Conservation (phyloP, 2,888 invertebrate genomes). For the Chymomyza fuscimana region DNA sequence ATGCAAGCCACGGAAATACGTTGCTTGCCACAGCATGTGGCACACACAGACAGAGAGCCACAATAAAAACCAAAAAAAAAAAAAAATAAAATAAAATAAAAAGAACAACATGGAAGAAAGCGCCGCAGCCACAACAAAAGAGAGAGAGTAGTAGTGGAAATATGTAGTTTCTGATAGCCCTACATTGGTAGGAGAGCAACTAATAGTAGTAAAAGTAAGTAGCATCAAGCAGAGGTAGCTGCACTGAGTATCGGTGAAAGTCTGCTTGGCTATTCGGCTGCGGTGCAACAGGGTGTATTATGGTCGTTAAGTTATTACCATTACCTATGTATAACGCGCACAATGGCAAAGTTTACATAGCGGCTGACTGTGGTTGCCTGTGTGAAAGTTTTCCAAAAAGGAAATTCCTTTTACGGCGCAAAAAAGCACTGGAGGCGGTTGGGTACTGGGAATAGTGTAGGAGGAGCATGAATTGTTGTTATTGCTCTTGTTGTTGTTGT, state of each 20-base stretch:
- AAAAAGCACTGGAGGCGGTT: neutral
- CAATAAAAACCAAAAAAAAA: conserved; percentile 36
- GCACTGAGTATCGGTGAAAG: conserved; percentile 14
- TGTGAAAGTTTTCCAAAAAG: conserved; percentile 57
- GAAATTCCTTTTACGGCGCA: conserved; percentile 63
- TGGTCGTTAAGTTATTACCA: conserved; percentile 74
- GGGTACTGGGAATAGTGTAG: conserved; percentile 38
- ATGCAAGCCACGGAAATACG: conserved; percentile 65
- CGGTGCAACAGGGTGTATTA: conserved; percentile 74
- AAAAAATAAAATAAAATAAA: conserved; percentile 34
- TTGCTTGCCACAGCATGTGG: conserved; percentile 70
- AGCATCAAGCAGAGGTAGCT: conserved; percentile 22
- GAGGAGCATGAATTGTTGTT: conserved; percentile 67
- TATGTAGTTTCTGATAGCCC: conserved; percentile 32
- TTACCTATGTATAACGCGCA: conserved; percentile 28
- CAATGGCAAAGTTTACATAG: conserved; percentile 71
- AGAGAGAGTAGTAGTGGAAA: conserved; percentile 29
- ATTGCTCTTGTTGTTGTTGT: conserved; percentile 42
- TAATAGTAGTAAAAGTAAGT: neutral
- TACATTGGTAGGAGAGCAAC: conserved; percentile 12
- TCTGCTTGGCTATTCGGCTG: neutral
- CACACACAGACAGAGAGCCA: conserved; percentile 25
- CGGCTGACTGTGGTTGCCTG: conserved; percentile 2
- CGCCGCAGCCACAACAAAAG: conserved; percentile 42
- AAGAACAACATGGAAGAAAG: conserved; percentile 37